phyloP scores from a whole-genome alignment of 2,113 vertebrate species.

The Castor canadensis region DNA sequence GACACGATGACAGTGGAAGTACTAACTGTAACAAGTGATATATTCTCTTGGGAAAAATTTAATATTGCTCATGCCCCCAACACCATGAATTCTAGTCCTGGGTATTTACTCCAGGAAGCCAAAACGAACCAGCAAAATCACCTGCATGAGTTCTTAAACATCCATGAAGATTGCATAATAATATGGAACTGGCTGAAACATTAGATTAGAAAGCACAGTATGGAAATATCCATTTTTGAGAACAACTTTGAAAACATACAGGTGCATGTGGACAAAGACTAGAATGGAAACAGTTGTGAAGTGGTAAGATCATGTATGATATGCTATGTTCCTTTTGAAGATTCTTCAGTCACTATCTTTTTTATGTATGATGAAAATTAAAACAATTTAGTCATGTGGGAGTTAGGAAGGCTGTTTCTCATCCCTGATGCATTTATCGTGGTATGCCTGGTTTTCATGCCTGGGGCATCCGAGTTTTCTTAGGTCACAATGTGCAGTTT shows the following conservation, averaged over 20 bases:
- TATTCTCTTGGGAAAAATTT: not conserved
- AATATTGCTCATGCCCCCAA: not conserved
- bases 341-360: not conserved
- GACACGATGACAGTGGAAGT: not conserved
- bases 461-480: not conserved
- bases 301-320: not conserved
- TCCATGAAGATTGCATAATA: not conserved
- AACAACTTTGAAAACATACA: not conserved
- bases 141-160: not conserved
- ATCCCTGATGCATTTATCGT: not conserved
- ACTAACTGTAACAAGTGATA: not conserved
- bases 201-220: not conserved
- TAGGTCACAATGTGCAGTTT: not conserved
- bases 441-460: not conserved
- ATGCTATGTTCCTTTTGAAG: not conserved
- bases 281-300: not conserved
- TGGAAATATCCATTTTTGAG: not conserved
- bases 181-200: not conserved
- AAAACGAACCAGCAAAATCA: constrained; percentile 17
- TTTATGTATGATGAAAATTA: constrained; percentile 1
- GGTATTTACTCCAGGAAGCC: not conserved
- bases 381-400: not conserved
- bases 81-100: not conserved
- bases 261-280: not conserved
- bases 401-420: not conserved